Evolutionary conservation across 2,888 invertebrate species (phyloP).

Genomic region (Yponomeuta malinellus): DNA sequence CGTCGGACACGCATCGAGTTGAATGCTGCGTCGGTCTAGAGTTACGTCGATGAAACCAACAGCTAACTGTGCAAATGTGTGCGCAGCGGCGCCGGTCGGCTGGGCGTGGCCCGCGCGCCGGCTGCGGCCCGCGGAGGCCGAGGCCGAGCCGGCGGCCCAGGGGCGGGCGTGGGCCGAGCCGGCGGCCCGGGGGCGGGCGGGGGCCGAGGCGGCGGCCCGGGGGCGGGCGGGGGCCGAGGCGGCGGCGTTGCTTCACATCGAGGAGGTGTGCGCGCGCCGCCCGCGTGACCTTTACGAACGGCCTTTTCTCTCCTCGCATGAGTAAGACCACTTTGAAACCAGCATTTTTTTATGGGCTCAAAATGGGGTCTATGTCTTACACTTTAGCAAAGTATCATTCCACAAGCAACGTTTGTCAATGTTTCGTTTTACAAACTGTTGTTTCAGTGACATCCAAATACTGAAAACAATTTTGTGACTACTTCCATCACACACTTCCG

Average conservation of each 20-base stretch:
- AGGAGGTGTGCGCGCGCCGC: slow-evolving; percentile 35
- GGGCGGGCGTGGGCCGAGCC: slow-evolving; percentile 13
- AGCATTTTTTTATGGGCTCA: slow-evolving; percentile 4
- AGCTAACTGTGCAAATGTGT: neutral
- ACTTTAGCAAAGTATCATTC: no score
- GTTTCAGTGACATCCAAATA: no score
- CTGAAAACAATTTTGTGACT: no score
- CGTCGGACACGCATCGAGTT: neutral
- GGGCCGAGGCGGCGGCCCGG: slow-evolving; percentile 19
- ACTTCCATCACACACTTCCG: no score
- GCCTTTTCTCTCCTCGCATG: slow-evolving; percentile 42
- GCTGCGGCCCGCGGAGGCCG: slow-evolving; percentile 9
- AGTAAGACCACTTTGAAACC: slow-evolving; percentile 27
- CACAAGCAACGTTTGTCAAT: no score
- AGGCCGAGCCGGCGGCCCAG: slow-evolving; percentile 15
- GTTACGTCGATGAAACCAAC: neutral
- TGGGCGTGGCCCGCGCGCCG: slow-evolving; percentile 42
- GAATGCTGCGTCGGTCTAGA: neutral
- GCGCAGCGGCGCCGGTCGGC: slow-evolving; percentile 48
- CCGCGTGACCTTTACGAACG: slow-evolving; percentile 35
- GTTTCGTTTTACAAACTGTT: no score
- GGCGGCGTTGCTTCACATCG: slow-evolving; percentile 28
- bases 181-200: slow-evolving; percentile 16
- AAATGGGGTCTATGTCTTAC: no score
- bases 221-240: slow-evolving; percentile 14